A percentile compares a stretch with the other conserved stretches of the same genome.
Conservation (phyloP, 23 tunicate species). For the Trididemnum nubilum region DNA sequence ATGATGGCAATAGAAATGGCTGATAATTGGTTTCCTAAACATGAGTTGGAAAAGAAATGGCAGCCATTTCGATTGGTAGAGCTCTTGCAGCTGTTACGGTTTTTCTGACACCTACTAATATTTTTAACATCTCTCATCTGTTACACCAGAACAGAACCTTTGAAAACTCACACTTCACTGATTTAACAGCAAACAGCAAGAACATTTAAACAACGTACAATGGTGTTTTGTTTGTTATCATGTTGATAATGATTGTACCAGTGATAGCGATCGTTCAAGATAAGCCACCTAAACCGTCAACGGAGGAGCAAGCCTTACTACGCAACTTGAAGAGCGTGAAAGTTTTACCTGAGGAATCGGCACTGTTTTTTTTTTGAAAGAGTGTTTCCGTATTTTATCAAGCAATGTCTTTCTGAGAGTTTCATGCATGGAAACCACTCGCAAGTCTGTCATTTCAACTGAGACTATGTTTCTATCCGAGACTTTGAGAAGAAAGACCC, state of each 20-base stretch:
- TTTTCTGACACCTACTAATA: background rate
- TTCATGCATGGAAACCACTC: background rate
- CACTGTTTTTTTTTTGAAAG: background rate
- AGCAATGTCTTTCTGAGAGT: background rate
- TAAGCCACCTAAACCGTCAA: background rate
- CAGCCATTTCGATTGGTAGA: background rate
- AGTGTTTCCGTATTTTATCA: background rate
- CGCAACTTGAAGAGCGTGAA: background rate
- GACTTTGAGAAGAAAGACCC: slow-evolving; percentile 1
- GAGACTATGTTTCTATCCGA: background rate
- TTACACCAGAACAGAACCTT: background rate
- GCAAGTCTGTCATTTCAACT: background rate
- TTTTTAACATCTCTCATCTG: background rate
- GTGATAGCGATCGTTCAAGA: background rate
- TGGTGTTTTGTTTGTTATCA: background rate
- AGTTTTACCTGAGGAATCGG: background rate
- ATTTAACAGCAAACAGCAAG: no score
- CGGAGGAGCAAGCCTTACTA: background rate
- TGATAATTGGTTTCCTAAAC: background rate
- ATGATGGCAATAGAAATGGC: background rate
- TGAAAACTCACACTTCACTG: background rate
- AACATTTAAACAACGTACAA: background rate
- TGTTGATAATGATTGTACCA: background rate
- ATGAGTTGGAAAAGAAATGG: background rate
- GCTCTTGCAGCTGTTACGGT: background rate